These are phyloP conservation scores for Glaucidium brasilianum DNA, from an alignment of 2,113 vertebrate genomes.

Conservation along the genomic window DNA sequence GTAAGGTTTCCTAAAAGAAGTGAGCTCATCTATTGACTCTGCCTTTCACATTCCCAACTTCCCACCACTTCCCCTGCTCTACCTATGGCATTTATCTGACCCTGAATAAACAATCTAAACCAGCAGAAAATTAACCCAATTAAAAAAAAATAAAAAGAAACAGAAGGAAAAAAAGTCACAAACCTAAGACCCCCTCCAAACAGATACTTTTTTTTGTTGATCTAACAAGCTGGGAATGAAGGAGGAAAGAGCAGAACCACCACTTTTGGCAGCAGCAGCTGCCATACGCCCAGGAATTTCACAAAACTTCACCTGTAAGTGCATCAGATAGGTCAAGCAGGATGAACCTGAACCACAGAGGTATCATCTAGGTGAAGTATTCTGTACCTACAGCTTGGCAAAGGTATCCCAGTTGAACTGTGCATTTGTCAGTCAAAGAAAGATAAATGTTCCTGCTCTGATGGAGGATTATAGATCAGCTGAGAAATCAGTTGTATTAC, in stretches of 20 bases:
- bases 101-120: neutral
- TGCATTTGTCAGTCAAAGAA: neutral
- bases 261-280: neutral
- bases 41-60: neutral
- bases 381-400: neutral
- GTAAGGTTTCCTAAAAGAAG: neutral
- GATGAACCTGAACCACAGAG: neutral
- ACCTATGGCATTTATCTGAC: neutral
- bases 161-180: neutral
- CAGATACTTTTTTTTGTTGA: neutral
- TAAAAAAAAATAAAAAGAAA: neutral
- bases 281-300: neutral
- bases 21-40: neutral
- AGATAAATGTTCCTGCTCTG: neutral
- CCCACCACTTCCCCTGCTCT: neutral
- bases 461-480: neutral
- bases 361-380: neutral
- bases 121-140: neutral
- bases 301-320: neutral
- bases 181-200: neutral
- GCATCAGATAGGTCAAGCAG: neutral
- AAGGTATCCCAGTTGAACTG: neutral
- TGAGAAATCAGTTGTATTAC: neutral
- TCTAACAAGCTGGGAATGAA: neutral
- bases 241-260: neutral